These are phyloP conservation scores for Riparia riparia DNA, from an alignment of 2,113 vertebrate species.

Conservation along the genomic window DNA sequence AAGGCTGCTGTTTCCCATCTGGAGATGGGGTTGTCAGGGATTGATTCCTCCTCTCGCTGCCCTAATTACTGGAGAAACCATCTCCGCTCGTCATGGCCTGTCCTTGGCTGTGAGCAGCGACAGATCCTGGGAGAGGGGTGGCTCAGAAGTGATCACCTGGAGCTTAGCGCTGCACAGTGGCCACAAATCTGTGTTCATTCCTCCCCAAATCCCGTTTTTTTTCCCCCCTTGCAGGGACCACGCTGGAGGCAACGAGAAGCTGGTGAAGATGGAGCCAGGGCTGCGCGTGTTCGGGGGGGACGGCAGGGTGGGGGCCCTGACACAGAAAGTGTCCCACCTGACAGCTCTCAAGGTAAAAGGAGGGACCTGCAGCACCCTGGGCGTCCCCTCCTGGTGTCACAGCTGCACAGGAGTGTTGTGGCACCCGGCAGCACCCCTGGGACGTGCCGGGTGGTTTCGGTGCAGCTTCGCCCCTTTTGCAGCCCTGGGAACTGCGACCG, in stretches of 20 bases:
- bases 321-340: conserved; percentile 88
- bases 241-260: conserved; percentile 94
- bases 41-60: neutral
- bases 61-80: neutral
- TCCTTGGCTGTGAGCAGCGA: neutral
- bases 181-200: neutral
- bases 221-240: conserved; percentile 86
- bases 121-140: neutral
- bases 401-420: neutral
- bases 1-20: neutral
- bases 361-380: neutral
- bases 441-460: neutral
- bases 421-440: neutral
- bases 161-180: neutral
- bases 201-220: neutral
- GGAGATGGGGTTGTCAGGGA: neutral
- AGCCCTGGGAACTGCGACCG: neutral
- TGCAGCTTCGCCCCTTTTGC: neutral
- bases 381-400: neutral
- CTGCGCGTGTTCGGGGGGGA: conserved; percentile 92
- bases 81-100: neutral
- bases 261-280: conserved; percentile 86
- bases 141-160: neutral
- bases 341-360: conserved; percentile 86
- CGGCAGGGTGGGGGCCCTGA: conserved; percentile 88